Percentiles rank a stretch among this genome's conserved stretches.
Conservation (phyloP, 2,888 invertebrate species). For the Luperina testacea region DNA sequence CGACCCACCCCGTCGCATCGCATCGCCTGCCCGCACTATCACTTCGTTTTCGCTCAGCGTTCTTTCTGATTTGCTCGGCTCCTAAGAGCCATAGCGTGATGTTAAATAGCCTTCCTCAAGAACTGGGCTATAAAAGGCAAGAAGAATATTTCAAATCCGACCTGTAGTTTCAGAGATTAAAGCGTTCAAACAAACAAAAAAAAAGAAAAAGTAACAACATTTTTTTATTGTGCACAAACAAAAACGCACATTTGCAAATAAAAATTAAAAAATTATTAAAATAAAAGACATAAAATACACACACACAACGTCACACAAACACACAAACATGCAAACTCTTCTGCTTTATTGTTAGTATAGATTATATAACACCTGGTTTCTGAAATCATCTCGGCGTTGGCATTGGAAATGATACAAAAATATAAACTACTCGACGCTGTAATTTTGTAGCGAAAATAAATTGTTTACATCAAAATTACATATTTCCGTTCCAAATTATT, state of each 20-base stretch:
- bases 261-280: too few relatives aligned
- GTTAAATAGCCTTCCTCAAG: not conserved
- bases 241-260: too few relatives aligned
- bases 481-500: constrained; percentile 46
- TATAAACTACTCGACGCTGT: constrained; percentile 52
- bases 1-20: not conserved
- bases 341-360: not conserved
- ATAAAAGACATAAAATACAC: too few relatives aligned
- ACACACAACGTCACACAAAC: too few relatives aligned
- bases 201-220: too few relatives aligned
- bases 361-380: constrained; percentile 74
- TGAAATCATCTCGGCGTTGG: constrained; percentile 73
- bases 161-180: not conserved
- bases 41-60: not conserved
- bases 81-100: not conserved
- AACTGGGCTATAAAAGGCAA: not conserved
- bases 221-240: too few relatives aligned
- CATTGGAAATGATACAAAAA: constrained; percentile 70
- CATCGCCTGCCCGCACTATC: not conserved
- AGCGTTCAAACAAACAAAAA: not conserved
- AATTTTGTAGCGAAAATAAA: constrained; percentile 62
- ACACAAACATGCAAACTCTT: not conserved
- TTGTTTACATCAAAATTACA: constrained; percentile 59
- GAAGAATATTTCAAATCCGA: not conserved
- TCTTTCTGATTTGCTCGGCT: not conserved